phyloP scores from a whole-genome alignment of 2,113 vertebrate species.

The Phaethornis superciliosus region DNA sequence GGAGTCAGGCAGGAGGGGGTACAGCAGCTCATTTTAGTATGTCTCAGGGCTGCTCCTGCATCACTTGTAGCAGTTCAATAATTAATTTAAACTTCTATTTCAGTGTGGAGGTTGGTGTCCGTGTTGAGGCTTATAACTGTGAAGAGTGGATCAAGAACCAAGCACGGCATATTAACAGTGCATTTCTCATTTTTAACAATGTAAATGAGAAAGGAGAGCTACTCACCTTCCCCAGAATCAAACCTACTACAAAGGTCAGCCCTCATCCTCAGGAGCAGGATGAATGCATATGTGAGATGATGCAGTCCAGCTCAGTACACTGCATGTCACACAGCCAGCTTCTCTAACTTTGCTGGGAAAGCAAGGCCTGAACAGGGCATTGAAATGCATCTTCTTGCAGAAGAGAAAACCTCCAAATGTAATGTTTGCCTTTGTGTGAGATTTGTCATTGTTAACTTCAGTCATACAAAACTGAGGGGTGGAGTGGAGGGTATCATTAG shows the following conservation, averaged over 20 bases:
- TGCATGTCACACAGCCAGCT: neutral
- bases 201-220: constrained; percentile 53
- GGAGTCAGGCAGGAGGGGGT: neutral
- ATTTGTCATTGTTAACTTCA: neutral
- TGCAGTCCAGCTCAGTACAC: neutral
- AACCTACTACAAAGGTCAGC: constrained; percentile 74
- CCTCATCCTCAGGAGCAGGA: neutral
- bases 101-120: constrained; percentile 81
- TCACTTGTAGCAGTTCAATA: neutral
- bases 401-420: neutral
- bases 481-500: neutral
- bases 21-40: neutral
- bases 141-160: constrained; percentile 75
- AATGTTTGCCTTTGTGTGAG: neutral
- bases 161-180: constrained; percentile 80
- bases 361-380: neutral
- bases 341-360: neutral
- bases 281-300: neutral
- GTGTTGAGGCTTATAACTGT: constrained; percentile 80
- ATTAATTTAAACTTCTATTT: neutral
- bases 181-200: constrained; percentile 78
- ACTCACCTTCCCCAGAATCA: constrained; percentile 72
- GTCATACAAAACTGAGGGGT: neutral
- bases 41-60: neutral
- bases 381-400: neutral